Evolutionary conservation across 2,113 vertebrate genomes (phyloP), one percentile per base, ranked within the genome.

Genomic region (Vidua macroura): DNA sequence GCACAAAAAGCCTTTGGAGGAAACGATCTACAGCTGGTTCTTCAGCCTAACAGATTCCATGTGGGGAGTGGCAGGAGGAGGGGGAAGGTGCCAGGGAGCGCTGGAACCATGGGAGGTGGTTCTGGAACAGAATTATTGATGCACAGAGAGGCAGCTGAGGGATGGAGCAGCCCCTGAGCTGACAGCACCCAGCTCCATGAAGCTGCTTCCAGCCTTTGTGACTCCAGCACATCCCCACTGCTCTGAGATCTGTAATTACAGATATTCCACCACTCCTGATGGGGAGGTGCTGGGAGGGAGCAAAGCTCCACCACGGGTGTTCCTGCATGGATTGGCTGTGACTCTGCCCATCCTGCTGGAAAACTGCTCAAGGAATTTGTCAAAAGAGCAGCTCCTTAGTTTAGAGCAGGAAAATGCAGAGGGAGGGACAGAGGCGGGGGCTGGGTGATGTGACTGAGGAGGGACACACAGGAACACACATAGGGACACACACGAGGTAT

Each of bases 81-180:
- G 62, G 15, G 28, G 51, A 80, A 73, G 37, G 62, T 59, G 75
- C 86, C 64, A 15, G 19, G 48, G 35, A 63, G 44, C 31, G 1
- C 9, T 81, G 89, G 81, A 93, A 88, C 73, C 52, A 15, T 3
- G 64, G 68, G 48, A 60, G 44, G 70, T 69, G 63, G 60, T 7
- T 88, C 87, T 88, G 79, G 83, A 86, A 77, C 15, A 60, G 88
- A 93, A 92, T 90, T 92, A 60, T 68, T 88, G 75, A 75, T 81
- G 95, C 52, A 52, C 59, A 76, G 62, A 80, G 82, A 86, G 67
- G 55, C 77, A 69, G 73, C 25, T 13, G 11, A 3, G 6, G 37
- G 91, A 59, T 10, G 18, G 68, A 95, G 94, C 91, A 68, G 88
- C 73, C 88, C 86, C 60, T 10, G 76, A 74, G 92, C 69, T 59